Conservation (phyloP, 2,888 invertebrate genomes). For the Drosophila ezoana region DNA sequence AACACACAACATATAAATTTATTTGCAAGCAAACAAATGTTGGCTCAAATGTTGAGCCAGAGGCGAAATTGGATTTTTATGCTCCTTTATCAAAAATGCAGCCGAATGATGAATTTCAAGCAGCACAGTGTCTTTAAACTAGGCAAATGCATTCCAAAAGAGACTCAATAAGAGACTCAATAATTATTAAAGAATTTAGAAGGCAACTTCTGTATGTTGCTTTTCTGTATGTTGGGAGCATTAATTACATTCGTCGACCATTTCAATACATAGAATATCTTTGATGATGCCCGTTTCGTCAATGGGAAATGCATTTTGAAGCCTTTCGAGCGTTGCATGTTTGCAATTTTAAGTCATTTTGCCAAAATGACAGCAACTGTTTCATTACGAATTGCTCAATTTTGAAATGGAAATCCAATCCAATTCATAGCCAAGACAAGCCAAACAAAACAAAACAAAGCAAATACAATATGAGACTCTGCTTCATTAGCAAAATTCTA, state of each 20-base stretch:
- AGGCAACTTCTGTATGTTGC: no score
- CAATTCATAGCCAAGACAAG: not conserved
- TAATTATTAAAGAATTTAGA: not conserved
- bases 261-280: slow-evolving; percentile 1
- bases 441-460: slow-evolving; percentile 19
- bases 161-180: not conserved
- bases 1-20: slow-evolving; percentile 50
- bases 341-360: slow-evolving; percentile 29
- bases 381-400: slow-evolving; percentile 14
- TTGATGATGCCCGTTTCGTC: not conserved
- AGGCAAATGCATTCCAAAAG: no score
- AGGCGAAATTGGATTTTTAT: slow-evolving; percentile 57
- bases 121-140: no score
- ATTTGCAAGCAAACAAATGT: slow-evolving; percentile 31
- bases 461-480: slow-evolving; percentile 42
- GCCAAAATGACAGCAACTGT: slow-evolving; percentile 27
- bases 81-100: slow-evolving; percentile 14
- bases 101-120: slow-evolving; percentile 6
- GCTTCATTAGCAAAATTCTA: slow-evolving; percentile 59
- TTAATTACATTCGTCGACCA: slow-evolving; percentile 27
- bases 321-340: not conserved
- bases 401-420: slow-evolving; percentile 17
- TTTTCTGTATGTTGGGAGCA: not conserved
- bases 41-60: slow-evolving; percentile 33
- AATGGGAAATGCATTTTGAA: slow-evolving; percentile 11